These are phyloP conservation scores for Shinisaurus crocodilurus DNA, from an alignment of 2,113 vertebrate genomes.

Conservation along the genomic window DNA sequence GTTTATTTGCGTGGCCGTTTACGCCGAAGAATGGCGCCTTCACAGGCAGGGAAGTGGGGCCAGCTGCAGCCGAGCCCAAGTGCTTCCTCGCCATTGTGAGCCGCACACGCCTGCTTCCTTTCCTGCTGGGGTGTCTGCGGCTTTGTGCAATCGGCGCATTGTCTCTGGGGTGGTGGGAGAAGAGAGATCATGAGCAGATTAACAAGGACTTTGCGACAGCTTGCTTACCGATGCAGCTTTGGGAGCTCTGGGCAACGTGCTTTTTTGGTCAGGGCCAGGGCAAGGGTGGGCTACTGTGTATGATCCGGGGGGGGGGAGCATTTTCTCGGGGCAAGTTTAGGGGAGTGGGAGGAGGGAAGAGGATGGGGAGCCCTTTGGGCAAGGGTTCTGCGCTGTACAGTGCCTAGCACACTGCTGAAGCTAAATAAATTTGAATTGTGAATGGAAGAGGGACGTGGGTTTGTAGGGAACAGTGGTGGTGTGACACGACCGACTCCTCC, in stretches of 20 bases:
- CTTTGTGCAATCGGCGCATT: neutral
- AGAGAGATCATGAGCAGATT: rapidly evolving
- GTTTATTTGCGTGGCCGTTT: neutral
- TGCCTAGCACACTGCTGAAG: neutral
- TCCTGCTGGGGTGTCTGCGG: neutral
- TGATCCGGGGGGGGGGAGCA: too few relatives aligned
- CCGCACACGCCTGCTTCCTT: slow-evolving; percentile 45
- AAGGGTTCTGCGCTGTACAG: too few relatives aligned
- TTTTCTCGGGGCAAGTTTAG: too few relatives aligned
- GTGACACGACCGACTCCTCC: neutral
- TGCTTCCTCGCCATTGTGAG: slow-evolving; percentile 52
- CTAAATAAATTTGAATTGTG: neutral
- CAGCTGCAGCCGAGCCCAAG: slow-evolving; percentile 17
- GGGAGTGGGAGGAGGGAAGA: too few relatives aligned
- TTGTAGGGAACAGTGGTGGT: neutral
- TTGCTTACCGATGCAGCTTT: neutral
- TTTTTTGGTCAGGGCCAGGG: too few relatives aligned
- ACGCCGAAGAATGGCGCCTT: too few relatives aligned
- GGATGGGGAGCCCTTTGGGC: neutral
- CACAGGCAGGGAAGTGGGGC: slow-evolving; percentile 15
- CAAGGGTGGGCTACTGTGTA: too few relatives aligned
- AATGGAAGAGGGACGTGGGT: neutral
- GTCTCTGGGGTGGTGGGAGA: neutral
- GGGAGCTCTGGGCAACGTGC: too few relatives aligned
- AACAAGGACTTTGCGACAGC: neutral